Percentiles rank a stretch among this genome's conserved stretches.
phyloP scores from a whole-genome alignment of 1,140 invertebrate species.

The Phymorhynchus buccinoides region DNA sequence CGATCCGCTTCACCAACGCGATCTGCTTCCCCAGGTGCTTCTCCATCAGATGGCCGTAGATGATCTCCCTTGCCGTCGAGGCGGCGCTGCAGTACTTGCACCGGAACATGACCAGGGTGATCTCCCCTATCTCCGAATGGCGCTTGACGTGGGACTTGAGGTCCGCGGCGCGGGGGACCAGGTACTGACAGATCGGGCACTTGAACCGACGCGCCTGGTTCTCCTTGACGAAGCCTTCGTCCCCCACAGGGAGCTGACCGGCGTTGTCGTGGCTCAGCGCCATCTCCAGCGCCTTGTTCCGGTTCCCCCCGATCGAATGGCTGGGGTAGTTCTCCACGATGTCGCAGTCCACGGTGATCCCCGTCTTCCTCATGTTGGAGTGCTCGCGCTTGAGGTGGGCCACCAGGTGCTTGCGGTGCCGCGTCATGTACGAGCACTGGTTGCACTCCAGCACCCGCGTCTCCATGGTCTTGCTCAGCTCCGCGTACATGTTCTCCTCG shows the following conservation, averaged over 20 bases:
- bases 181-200: conserved; percentile 53
- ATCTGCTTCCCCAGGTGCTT: conserved; percentile 51
- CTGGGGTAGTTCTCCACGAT: conserved; percentile 32
- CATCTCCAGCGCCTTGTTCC: conserved; percentile 33
- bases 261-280: conserved; percentile 35
- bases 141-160: conserved; percentile 50
- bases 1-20: conserved; percentile 51
- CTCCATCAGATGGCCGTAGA: conserved; percentile 48
- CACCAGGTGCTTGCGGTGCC: conserved; percentile 53
- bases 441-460: conserved; percentile 49
- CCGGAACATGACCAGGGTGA: conserved; percentile 49
- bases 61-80: conserved; percentile 51
- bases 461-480: conserved; percentile 45
- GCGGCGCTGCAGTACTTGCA: conserved; percentile 52
- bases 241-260: conserved; percentile 31
- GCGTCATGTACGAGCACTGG: conserved; percentile 50
- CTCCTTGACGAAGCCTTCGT: conserved; percentile 42
- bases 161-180: conserved; percentile 51
- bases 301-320: conserved; percentile 16
- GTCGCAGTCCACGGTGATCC: conserved; percentile 34
- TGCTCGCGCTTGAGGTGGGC: conserved; percentile 50
- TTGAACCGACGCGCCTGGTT: conserved; percentile 52
- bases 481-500: conserved; percentile 48
- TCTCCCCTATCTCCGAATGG: conserved; percentile 52
- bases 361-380: conserved; percentile 35